A percentile compares a stretch with the other conserved stretches of the same genome.
Conservation (phyloP, 2,888 invertebrate species). For the Xestia sexstrigata region DNA sequence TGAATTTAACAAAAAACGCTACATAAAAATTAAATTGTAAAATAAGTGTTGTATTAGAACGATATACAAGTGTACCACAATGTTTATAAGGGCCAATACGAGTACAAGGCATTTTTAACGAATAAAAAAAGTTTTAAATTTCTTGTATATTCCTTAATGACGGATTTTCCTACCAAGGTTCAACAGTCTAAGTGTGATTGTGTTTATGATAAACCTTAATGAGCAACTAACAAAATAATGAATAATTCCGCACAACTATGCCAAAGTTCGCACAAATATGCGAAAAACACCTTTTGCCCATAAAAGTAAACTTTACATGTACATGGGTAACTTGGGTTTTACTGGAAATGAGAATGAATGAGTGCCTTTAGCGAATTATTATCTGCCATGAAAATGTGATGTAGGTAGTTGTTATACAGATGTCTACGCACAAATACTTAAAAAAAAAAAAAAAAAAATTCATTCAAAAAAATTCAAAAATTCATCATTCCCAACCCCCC, state of each 20-base stretch:
- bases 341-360: neutral
- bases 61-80: too few species aligned
- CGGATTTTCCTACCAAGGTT: neutral
- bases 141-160: neutral
- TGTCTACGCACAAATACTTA: neutral
- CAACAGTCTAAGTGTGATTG: neutral
- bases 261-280: constrained; percentile 15
- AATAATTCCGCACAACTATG: neutral
- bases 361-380: neutral
- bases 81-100: too few species aligned
- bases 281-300: neutral
- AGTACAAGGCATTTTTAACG: too few species aligned
- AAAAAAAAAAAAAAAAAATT: too few species aligned
- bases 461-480: too few species aligned
- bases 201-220: neutral
- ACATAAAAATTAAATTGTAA: too few species aligned
- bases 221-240: neutral
- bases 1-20: too few species aligned
- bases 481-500: too few species aligned
- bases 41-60: too few species aligned
- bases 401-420: neutral
- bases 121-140: too few species aligned
- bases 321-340: neutral
- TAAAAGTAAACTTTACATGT: neutral
- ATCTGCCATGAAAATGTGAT: neutral